Evolutionary conservation across 2,797 vertebrate genomes (phyloP), one percentile per base, ranked within the genome.

Genomic region (Holocentrus rufus): DNA sequence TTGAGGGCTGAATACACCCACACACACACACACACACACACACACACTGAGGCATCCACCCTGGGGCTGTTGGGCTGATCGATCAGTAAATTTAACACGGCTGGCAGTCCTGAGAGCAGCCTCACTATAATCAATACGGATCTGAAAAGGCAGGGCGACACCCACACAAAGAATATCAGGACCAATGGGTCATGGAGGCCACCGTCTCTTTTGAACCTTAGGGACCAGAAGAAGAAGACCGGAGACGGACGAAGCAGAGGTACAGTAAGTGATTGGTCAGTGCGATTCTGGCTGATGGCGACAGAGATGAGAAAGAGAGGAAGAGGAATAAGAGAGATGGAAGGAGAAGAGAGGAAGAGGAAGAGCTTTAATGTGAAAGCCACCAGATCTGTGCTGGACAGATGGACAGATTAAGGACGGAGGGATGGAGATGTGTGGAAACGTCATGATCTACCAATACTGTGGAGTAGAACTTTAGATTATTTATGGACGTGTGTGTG

Each of bases 111-210:
- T 60, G 44, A 70, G 52, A 54, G n/a, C 15, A 50, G n/a, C 57
- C n/a, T 44, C 68, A 18, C 63, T 61, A 49, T 65, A 20, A 65
- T 61, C 18, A 68, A 44, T 64, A 25, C 30, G 34, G n/a, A 59
- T 67, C 54, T 67, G 53, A 44, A 31, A 46, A 55, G 17, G 34
- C 57, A 22, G 34, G 9, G 18, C 14, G 34, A 39, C 30, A 47
- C 53, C 47, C 31, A 30, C 50, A 42, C 52, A 18, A 17, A 11
- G 4, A 8, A 25, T 39, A 55, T 10, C 3, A 22, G 22, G 7
- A 50, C 27, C 31, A 46, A 34, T 50, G 17, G 5, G 25, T 46
- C 61, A 10, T 1, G 27, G 34, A 22, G 34, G 14, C 9, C 25
- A 2, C 20, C 18, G 6, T 31, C 53, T 8, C 13, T 55, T 25